Percentiles rank a stretch among this genome's conserved stretches.
Conservation (phyloP, 2,797 vertebrate species). For the Antrozous pallidus region DNA sequence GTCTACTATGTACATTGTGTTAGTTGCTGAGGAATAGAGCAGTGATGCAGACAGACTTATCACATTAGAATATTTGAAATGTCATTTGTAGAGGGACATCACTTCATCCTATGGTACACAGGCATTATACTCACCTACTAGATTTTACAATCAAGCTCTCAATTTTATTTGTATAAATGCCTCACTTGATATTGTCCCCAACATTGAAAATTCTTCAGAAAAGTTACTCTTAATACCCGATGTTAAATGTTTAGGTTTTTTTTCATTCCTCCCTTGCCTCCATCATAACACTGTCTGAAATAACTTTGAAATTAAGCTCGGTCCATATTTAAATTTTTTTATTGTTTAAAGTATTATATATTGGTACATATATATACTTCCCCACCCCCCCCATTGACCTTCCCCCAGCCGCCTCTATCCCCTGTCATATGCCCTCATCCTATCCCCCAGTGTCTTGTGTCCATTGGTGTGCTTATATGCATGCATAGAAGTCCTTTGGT, state of each 20-base stretch:
- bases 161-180: not conserved
- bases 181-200: not conserved
- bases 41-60: not conserved
- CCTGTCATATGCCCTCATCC: no score
- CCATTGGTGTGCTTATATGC: no score
- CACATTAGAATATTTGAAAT: not conserved
- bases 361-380: no score
- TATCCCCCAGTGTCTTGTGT: no score
- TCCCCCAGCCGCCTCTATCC: no score
- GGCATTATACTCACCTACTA: not conserved
- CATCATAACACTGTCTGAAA: not conserved
- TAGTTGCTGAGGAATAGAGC: not conserved
- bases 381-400: no score
- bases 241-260: not conserved
- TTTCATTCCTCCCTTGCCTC: not conserved
- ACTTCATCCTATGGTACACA: not conserved
- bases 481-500: no score
- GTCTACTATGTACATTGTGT: not conserved
- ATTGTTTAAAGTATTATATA: no score
- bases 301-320: not conserved
- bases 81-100: not conserved
- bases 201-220: not conserved
- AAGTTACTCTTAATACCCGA: not conserved
- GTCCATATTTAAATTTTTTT: not conserved
- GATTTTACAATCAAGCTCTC: not conserved